Base-by-base conservation (phyloP, 2,797 vertebrate genomes). In the Rhinella marina region DNA sequence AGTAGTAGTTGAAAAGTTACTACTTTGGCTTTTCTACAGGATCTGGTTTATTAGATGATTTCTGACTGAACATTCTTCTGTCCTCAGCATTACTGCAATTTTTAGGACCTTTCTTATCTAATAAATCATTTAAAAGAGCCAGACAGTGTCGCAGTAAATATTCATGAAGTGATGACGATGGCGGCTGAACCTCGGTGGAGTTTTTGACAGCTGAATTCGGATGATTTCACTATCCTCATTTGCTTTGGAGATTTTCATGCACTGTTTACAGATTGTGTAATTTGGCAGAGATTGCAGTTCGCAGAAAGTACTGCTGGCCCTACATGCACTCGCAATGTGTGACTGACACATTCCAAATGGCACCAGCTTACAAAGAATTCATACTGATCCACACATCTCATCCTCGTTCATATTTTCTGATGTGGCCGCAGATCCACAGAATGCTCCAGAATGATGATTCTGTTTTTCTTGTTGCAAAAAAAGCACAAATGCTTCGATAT, bases 251-350 rank as follows among this genome's bases (percentile, higher is more conserved):
- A 83, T 78, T 79, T 82, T 89, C 78, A 86, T 81, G 87, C 87
- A 85, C 87, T 81, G 87, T 88, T 88, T 88, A 86, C 83, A 81
- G 75, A 86, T 88, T 88, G 78, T 81, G 83, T 57, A 88, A 88
- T 86, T 62, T 86, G 83, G 77, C 87, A 88, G 80, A 79, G 87
- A 32, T 81, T 81, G 54, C 52, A 75, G 83, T 85, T 85, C 48
- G 27, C 66, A 27, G 57, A 80, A 82, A 81, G 82, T 81, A 62
- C 68, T 52, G 48, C 56, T 81, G 78, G 87, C 76, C 83, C 77
- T 61, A 73, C 75, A 68, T 76, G 87, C 87, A 88, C 82, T 79
- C 78, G 66, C 41, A 54, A 80, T 52, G 68, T 81, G 76, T 81
- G 83, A 82, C 68, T 75, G 87, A 73, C 83, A 88, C 82, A 73